Percentiles rank a stretch among this genome's conserved stretches.
Evolutionary conservation across 1,140 invertebrate species (phyloP).

Genomic region (Sesamia nonagrioides): DNA sequence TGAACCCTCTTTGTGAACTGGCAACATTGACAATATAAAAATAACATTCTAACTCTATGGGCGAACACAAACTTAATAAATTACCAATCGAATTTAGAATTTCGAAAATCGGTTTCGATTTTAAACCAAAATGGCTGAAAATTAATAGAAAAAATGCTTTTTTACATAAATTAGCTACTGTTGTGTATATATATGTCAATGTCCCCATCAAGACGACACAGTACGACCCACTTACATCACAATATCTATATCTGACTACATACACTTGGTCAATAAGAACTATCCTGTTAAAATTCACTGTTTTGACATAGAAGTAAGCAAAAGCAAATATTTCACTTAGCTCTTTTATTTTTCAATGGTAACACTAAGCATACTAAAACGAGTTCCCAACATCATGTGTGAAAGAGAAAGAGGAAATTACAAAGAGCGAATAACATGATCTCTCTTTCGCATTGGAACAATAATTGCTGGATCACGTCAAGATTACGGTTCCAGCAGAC

Average conservation of each 20-base stretch:
- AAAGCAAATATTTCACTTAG: too few species aligned
- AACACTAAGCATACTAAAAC: too few species aligned
- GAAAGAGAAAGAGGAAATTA: too few species aligned
- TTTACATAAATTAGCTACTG: neutral
- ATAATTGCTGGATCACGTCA: too few species aligned
- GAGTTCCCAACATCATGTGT: too few species aligned
- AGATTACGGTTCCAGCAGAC: too few species aligned
- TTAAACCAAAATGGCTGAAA: neutral
- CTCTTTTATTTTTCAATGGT: too few species aligned
- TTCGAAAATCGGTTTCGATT: neutral
- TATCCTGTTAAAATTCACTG: too few species aligned
- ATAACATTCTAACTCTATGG: neutral
- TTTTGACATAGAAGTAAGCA: too few species aligned
- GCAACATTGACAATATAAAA: neutral
- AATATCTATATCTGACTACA: neutral
- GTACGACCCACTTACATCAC: constrained; percentile 15
- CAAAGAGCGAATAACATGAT: too few species aligned
- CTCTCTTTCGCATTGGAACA: too few species aligned
- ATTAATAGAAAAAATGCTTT: neutral
- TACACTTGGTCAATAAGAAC: neutral
- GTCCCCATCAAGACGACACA: constrained; percentile 28
- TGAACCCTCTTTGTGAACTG: constrained; percentile 10
- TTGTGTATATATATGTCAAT: constrained; percentile 15
- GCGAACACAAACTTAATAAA: neutral
- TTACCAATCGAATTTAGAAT: neutral